Percentiles rank a stretch among this genome's conserved stretches.
Evolutionary conservation across 2,113 vertebrate species (phyloP).

Genomic region (Pandion haliaetus): DNA sequence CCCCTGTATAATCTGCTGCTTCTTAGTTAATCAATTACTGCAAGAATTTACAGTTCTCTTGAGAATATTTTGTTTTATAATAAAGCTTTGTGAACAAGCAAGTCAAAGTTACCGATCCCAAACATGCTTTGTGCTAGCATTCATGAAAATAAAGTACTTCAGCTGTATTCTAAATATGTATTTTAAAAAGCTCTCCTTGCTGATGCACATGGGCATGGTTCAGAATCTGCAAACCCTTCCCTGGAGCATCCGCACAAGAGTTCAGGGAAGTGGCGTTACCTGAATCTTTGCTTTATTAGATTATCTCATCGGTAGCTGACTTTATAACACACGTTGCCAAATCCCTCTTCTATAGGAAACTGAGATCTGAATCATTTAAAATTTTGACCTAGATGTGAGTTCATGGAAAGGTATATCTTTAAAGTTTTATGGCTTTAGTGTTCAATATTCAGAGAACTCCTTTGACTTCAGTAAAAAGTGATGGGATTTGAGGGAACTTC

Average conservation of each 20-base stretch:
- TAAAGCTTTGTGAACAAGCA: background rate
- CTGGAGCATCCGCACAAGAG: background rate
- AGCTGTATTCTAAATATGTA: background rate
- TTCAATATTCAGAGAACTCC: background rate
- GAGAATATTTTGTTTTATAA: background rate
- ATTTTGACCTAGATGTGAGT: too few species aligned
- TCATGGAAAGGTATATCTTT: background rate
- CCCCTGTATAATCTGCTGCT: background rate
- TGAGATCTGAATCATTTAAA: fast-evolving
- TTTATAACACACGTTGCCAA: background rate
- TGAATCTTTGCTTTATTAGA: background rate
- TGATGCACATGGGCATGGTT: fast-evolving
- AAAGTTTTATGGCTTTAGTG: background rate
- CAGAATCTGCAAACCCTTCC: background rate
- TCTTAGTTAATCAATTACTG: background rate
- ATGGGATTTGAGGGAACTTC: background rate
- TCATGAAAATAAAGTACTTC: background rate
- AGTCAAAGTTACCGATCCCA: background rate
- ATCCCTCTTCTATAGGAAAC: background rate
- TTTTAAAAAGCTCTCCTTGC: background rate
- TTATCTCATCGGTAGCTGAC: background rate
- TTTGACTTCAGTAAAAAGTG: background rate
- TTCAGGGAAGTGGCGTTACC: background rate
- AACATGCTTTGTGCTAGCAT: background rate
- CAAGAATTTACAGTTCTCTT: background rate